Percentiles rank a stretch among this genome's conserved stretches.
Conservation (phyloP, 2,888 invertebrate genomes). For the Thumatha senex region DNA sequence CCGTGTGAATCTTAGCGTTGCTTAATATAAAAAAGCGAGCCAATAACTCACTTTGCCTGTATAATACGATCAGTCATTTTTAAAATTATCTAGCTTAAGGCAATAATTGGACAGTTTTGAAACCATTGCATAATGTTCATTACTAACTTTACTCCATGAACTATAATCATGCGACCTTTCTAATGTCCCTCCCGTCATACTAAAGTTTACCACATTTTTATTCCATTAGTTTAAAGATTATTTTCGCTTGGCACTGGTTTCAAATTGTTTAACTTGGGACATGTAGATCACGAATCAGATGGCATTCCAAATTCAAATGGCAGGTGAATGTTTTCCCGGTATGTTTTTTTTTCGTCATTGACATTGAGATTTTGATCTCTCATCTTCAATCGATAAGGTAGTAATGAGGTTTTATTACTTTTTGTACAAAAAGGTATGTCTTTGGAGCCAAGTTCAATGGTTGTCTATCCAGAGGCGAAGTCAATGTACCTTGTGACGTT, state of each 20-base stretch:
- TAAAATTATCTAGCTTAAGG: constrained; percentile 71
- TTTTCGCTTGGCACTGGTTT: constrained; percentile 11
- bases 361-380: constrained; percentile 26
- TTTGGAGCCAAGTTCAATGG: constrained; percentile 9
- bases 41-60: constrained; percentile 66
- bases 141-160: constrained; percentile 47
- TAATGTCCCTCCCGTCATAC: constrained; percentile 35
- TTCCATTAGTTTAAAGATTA: constrained; percentile 9
- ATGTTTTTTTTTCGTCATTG: constrained; percentile 15
- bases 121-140: constrained; percentile 65
- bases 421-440: background rate
- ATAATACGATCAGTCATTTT: constrained; percentile 67
- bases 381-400: constrained; percentile 12
- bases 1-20: constrained; percentile 71
- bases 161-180: constrained; percentile 59
- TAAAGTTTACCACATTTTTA: constrained; percentile 12
- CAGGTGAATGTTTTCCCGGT: constrained; percentile 47
- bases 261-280: constrained; percentile 36
- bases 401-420: constrained; percentile 13
- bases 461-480: background rate
- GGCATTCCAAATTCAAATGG: constrained; percentile 52
- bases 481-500: constrained; percentile 3
- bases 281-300: constrained; percentile 47
- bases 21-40: constrained; percentile 58
- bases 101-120: constrained; percentile 67